Evolutionary conservation across 2,888 invertebrate genomes (phyloP), one percentile per base, ranked within the genome.

Genomic region (Phyto melanocephala): DNA sequence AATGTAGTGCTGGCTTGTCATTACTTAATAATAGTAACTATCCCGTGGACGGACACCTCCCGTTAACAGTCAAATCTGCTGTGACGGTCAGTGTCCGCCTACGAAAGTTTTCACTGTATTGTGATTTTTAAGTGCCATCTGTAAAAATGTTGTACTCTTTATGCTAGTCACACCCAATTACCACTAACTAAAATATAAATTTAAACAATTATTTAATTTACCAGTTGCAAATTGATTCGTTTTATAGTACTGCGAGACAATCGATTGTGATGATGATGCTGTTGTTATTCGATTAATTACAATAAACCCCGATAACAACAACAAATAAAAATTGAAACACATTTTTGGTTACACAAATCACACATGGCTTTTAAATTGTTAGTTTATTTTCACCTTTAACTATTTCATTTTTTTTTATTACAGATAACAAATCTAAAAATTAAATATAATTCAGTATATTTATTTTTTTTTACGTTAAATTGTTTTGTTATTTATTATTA

Each of bases 211-310:
- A n/a, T 11, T 37, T 22, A 35, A 74, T 37, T 83, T 76, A 85
- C 85, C 85, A 45, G 84, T 82, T 71, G 79, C 80, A 77, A 76
- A 82, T 76, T 82, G 82, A 82, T 82, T 82, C 37, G 75, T 33
- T 62, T 71, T 82, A 10, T 72, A 82, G 67, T 82, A 82, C 45
- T 82, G 82, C 50, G 82, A 82, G 15, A 79, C 75, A 76, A 82
- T 82, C 37, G 79, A 79, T 35, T 79, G 77, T 17, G 82, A 70
- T 20, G 81, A 54, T 58, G 58, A 17, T 71, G 83, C 35, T 74
- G 80, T 76, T 72, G 83, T 78, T 76, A 77, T 80, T 37, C 71
- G 65, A 58, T 80, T 63, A 71, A 74, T 71, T 52, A 71, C 47
- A 72, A 80, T 75, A 71, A 84, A 81, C 75, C 80, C 74, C 77